These are phyloP conservation scores for Camptogramma bilineatum DNA, from an alignment of 2,888 invertebrate genomes.

Conservation along the genomic window DNA sequence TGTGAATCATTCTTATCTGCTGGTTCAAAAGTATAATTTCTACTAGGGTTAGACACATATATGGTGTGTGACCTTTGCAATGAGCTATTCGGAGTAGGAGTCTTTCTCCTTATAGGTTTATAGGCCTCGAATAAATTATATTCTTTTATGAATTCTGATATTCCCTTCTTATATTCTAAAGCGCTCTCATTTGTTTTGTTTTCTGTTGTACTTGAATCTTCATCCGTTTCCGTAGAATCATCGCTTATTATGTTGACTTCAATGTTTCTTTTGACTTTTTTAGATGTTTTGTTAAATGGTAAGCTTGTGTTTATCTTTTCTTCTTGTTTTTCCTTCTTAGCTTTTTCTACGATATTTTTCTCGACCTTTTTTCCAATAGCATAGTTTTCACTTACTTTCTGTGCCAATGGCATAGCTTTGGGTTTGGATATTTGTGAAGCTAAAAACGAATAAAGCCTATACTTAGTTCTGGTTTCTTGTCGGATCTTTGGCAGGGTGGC, in stretches of 20 bases:
- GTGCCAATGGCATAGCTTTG: conserved; percentile 68
- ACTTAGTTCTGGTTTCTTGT: conserved; percentile 62
- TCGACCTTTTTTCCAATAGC: conserved; percentile 67
- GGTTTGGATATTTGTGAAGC: conserved; percentile 70
- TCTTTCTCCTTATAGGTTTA: conserved; percentile 43
- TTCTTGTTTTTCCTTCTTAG: conserved; percentile 32
- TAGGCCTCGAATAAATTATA: conserved; percentile 46
- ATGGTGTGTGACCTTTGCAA: conserved; percentile 33
- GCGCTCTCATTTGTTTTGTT: conserved; percentile 24
- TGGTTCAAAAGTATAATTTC: conserved; percentile 24
- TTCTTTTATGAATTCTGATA: conserved; percentile 44
- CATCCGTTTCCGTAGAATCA: conserved; percentile 29
- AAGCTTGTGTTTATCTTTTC: conserved; percentile 8
- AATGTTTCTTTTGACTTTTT: no score
- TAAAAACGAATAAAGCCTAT: conserved; percentile 71
- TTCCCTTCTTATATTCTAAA: conserved; percentile 34
- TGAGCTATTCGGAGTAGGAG: conserved; percentile 39
- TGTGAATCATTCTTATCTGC: conserved; percentile 20
- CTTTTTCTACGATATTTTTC: conserved; percentile 56
- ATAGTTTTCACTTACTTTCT: conserved; percentile 72
- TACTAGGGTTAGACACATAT: conserved; percentile 29
- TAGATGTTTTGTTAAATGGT: neutral
- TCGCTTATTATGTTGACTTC: conserved; percentile 13
- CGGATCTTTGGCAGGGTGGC: conserved; percentile 65
- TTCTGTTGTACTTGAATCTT: conserved; percentile 21